Evolutionary conservation across 2,113 vertebrate species (phyloP), one percentile per base, ranked within the genome.

Genomic region (Ceyx cyanopectus): DNA sequence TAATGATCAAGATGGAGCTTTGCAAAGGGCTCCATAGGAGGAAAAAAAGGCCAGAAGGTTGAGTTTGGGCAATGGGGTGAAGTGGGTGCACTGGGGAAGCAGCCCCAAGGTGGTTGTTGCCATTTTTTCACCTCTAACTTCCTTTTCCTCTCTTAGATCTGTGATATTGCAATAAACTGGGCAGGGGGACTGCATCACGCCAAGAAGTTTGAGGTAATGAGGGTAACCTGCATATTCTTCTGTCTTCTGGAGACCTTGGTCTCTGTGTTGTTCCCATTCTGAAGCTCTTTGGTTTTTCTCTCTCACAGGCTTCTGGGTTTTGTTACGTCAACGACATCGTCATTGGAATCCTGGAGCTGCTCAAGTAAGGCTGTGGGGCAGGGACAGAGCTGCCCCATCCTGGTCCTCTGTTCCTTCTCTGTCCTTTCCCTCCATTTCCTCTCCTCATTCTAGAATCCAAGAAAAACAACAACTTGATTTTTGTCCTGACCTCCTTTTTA

Each of bases 281-380:
- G 54, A 97, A 29, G 30, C 48, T 60, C 2, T 40, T 95, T 22
- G 92, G 11, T 91, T 92, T 92, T 96, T 81, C 53, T 89, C 69
- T 87, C 66, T 27, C 12, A 2, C 96, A 99, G 99, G 99, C 99
- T 3, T 99, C 99, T 41, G 99, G 99, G 15, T 99, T 99, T 96
- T 99, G 99, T 94, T 99, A 99, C 1, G 99, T 99, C 60, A 99
- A 99, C 4, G 99, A 99, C 98, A 99, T 99, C 57, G 99, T 99
- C 87, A 99, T 99, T 13, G 99, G 99, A 94, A 99, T 99, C 81
- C 97, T 99, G 97, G 99, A 99, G 93, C 98, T 99, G 48, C 98
- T 99, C 83, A 99, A 99, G 99, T 99, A 98, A 98, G 99, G 86
- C 30, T 3, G 1, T 23, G 43, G 82, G 40, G 22, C 84, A 14